Evolutionary conservation across 2,113 vertebrate genomes (phyloP), one percentile per base, ranked within the genome.

Genomic region (Manacus vitellinus): DNA sequence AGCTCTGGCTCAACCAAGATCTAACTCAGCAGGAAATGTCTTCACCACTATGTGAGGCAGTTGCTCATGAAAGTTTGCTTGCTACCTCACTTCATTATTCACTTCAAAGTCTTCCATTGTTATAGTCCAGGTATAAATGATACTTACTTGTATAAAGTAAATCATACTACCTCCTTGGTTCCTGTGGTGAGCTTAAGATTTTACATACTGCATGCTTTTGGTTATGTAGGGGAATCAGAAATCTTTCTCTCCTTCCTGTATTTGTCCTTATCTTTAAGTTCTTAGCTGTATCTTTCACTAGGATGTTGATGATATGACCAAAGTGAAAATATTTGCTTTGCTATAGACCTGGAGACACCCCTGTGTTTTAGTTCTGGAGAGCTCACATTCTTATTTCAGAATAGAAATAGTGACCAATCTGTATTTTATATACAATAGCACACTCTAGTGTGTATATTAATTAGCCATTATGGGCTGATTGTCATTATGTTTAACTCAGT

Each of bases 361-460:
- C 30, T 3, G 0, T 73, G 47, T 47, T 58, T 91, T 63, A 21
- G 19, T 44, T 94, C 18, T 72, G 20, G 12, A 51, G 27, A 85
- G 21, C 41, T 84, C 54, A 30, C 6, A 8, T 72, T 80, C 41
- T 44, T 31, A 25, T 37, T 92, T 93, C 66, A 41, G n/a, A 92
- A 31, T 14, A 77, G 47, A 59, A 92, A 20, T 39, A 56, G 35
- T 56, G 52, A 76, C 44, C 35, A n/a, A 83, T 56, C 54, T 91
- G 46, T 84, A 92, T 97, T 89, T 96, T 72, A 52, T 71, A 92
- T 81, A 88, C 78, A 94, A 88, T 74, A 96, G 90, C 95, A 96
- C 81, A 80, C 75, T 97, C 92, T 96, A 90, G 82, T 92, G 78
- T 92, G 75, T 90, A 24, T 88, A 31, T 94, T 93, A 85, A 95